Evolutionary conservation across 2,888 invertebrate genomes (phyloP).

Genomic region (Cantharis rufa): DNA sequence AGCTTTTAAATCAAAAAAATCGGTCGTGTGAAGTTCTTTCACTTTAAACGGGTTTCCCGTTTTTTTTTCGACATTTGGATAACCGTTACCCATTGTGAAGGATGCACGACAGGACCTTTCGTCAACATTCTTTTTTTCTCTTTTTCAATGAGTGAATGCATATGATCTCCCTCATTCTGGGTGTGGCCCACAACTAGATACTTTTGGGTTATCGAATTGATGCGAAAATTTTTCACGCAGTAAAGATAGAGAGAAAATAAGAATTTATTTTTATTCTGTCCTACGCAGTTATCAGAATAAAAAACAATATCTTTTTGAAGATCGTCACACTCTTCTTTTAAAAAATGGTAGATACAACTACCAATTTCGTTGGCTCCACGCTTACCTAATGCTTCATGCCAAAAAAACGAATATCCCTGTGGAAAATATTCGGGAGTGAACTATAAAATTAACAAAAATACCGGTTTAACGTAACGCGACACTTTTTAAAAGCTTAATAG

Average conservation of each 20-base stretch:
- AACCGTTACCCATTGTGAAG: neutral
- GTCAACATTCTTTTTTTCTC: neutral
- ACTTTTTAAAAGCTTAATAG: no score
- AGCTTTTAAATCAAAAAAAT: slow-evolving; percentile 2
- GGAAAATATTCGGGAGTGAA: no score
- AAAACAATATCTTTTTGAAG: slow-evolving; percentile 32
- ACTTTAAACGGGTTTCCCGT: neutral
- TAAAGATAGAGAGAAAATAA: no score
- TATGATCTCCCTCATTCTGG: slow-evolving; percentile 8
- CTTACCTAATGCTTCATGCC: no score
- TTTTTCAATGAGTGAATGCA: neutral
- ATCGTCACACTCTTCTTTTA: slow-evolving; percentile 26
- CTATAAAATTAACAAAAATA: slow-evolving; percentile 40
- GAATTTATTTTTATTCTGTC: neutral
- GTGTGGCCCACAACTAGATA: slow-evolving; percentile 1
- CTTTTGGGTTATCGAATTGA: neutral
- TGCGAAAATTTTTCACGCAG: neutral
- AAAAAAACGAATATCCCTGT: no score
- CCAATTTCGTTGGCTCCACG: slow-evolving; percentile 38
- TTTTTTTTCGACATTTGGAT: slow-evolving; percentile 3
- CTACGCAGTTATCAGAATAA: slow-evolving; percentile 29
- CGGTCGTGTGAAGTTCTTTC: neutral
- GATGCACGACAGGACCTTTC: no score
- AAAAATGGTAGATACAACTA: slow-evolving; percentile 39
- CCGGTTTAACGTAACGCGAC: no score